Conservation (phyloP, 1,140 invertebrate species). For the Caligus rogercresseyi region DNA sequence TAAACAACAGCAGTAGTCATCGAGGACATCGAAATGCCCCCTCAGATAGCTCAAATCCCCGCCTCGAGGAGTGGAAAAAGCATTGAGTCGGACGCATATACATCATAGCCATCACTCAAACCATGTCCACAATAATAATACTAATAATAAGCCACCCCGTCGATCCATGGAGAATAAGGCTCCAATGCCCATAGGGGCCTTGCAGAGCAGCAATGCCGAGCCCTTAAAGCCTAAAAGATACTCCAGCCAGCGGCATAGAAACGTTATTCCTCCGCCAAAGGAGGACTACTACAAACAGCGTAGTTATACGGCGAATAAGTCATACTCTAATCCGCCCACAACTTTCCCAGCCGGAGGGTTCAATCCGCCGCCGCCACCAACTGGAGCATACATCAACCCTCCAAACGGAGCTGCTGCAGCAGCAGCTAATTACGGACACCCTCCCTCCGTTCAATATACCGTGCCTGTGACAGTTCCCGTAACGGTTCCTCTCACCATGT, state of each 20-base stretch:
- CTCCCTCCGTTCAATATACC: constrained; percentile 2
- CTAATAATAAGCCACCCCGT: background rate
- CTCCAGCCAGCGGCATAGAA: background rate
- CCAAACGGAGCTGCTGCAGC: background rate
- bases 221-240: background rate
- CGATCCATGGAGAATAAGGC: background rate
- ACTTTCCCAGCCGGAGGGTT: background rate
- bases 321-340: background rate
- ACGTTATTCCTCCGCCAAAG: background rate
- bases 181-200: background rate
- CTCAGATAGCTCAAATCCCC: no score
- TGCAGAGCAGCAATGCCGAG: no score
- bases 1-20: no score
- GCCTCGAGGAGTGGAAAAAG: no score
- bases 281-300: background rate
- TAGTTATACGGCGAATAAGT: background rate
- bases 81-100: constrained; percentile 2
- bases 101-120: constrained; percentile 15
- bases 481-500: background rate
- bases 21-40: no score
- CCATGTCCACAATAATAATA: no score
- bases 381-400: background rate
- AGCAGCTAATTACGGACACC: background rate
- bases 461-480: constrained; percentile 8
- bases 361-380: no score